Conservation (phyloP, 2,888 invertebrate genomes). For the Xestia c-nigrum region DNA sequence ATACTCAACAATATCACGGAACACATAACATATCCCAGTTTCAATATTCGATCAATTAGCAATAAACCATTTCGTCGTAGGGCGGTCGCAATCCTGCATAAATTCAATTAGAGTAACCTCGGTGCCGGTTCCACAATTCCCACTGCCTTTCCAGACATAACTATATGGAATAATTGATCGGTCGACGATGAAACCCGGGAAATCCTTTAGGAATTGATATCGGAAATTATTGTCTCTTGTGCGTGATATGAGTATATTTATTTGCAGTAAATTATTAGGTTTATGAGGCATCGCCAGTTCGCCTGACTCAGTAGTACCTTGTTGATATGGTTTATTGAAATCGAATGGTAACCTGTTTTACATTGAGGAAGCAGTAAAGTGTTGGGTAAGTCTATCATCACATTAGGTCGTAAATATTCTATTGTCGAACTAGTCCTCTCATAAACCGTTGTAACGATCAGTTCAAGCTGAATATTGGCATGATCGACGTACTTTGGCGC, state of each 20-base stretch:
- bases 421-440: slow-evolving; percentile 40
- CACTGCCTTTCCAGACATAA: slow-evolving; percentile 77
- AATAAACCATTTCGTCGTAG: slow-evolving; percentile 82
- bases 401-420: slow-evolving; percentile 42
- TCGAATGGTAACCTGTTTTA: slow-evolving; percentile 34
- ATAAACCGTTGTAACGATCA: slow-evolving; percentile 38
- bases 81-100: slow-evolving; percentile 82
- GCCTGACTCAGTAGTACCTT: slow-evolving; percentile 28
- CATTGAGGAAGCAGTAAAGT: slow-evolving; percentile 41
- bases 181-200: slow-evolving; percentile 69
- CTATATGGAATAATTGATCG: slow-evolving; percentile 85
- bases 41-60: slow-evolving; percentile 85
- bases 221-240: slow-evolving; percentile 69
- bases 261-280: slow-evolving; percentile 67
- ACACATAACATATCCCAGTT: slow-evolving; percentile 67
- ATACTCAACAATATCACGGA: slow-evolving; percentile 68
- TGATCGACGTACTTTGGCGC: slow-evolving; percentile 7
- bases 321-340: slow-evolving; percentile 48
- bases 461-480: slow-evolving; percentile 21
- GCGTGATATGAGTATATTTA: slow-evolving; percentile 65
- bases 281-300: slow-evolving; percentile 49
- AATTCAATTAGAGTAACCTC: slow-evolving; percentile 84
- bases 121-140: slow-evolving; percentile 73
- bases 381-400: slow-evolving; percentile 35
- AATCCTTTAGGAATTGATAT: slow-evolving; percentile 74